Evolutionary conservation across 2,888 invertebrate species (phyloP), one percentile per base, ranked within the genome.

Genomic region (Gymnocheta viridis): DNA sequence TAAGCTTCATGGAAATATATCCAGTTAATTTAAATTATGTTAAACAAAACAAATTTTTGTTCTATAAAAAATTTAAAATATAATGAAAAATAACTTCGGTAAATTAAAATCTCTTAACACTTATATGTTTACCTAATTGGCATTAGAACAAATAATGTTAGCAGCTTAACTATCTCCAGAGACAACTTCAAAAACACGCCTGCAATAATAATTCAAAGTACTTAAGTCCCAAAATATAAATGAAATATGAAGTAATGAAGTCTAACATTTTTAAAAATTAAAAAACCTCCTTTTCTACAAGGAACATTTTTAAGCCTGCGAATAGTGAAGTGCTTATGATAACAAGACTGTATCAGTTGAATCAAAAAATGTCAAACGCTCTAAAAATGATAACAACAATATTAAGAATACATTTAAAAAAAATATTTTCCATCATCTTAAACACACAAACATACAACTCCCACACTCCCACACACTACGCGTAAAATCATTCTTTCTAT

Each of bases 381-480:
- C 54, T 51, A 44, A 66, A 74, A 80, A 67, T 76, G 29, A 78
- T 79, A 69, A 74, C 49, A 80, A 73, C 47, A 73, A 73, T 67
- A 56, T 44, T 24, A 35, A 64, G 67, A 76, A 76, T 22, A 44
- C 41, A 29, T n/a, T 4, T 22, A 70, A 44, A 4, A 66, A 10
- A 54, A 24, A 47, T 22, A 74, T n/a, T 17, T 51, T 49, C 24
- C 10, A 54, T 7, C 56, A 74, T 49, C 14, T n/a, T n/a, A n/a
- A n/a, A n/a, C n/a, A 41, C 27, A 47, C 2, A 62, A 12, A 64
- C 12, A 17, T 35, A 49, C 19, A 41, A 60, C 35, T 17, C 32
- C 41, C 9, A 19, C 12, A 10, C 10, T 29, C 54, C 9, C 27
- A 4, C 5, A 12, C 6, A 17, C 12, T n/a, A n/a, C n/a, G n/a